Conservation (phyloP, 2,113 vertebrate genomes). For the Hemiprocne comata region DNA sequence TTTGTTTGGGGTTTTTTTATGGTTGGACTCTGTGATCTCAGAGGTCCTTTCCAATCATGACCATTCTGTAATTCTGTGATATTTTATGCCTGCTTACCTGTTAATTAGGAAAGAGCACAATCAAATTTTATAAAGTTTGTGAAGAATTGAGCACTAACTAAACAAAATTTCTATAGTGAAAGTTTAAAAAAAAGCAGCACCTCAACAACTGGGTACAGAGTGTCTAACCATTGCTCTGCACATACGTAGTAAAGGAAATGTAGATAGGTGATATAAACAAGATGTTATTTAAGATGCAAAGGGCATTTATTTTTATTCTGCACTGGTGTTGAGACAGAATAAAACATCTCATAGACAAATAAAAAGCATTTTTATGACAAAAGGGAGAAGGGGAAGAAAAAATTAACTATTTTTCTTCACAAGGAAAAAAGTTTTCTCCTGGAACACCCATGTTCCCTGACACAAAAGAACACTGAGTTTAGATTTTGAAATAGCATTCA, state of each 20-base stretch:
- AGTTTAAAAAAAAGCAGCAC: background rate
- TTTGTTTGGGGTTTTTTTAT: too few species aligned
- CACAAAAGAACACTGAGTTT: background rate
- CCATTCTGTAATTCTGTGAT: too few species aligned
- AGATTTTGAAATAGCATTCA: constrained; percentile 28
- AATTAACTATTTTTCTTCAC: background rate
- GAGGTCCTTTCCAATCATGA: too few species aligned
- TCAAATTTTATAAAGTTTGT: background rate
- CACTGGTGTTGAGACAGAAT: background rate
- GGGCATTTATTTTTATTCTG: constrained; percentile 42
- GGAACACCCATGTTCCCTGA: background rate
- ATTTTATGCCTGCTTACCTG: background rate
- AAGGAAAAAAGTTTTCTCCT: constrained; percentile 3
- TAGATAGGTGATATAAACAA: constrained; percentile 41
- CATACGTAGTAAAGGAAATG: constrained; percentile 27
- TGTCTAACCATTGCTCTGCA: constrained; percentile 3
- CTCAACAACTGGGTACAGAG: background rate
- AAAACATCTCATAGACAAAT: background rate
- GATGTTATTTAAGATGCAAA: constrained; percentile 9
- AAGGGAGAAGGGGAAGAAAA: background rate
- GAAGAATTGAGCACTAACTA: background rate
- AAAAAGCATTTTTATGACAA: background rate
- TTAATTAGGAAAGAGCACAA: background rate
- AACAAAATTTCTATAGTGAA: background rate
- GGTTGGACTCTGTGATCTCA: too few species aligned